Evolutionary conservation across 2,888 invertebrate species (phyloP), one percentile per base, ranked within the genome.

Genomic region (Metalampra italica): DNA sequence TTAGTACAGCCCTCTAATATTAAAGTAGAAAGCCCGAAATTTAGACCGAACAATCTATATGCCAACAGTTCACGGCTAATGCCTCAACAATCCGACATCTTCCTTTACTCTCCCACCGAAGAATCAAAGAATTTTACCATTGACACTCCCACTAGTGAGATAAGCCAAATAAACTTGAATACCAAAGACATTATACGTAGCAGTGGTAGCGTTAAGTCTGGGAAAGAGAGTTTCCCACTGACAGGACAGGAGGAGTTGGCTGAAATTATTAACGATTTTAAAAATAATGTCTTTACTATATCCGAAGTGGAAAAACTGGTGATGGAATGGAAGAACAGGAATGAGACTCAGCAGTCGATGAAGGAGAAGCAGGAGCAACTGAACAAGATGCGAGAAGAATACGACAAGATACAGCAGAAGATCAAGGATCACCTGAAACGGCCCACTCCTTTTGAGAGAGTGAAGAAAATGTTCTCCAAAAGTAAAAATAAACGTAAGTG

Each of bases 211-310:
- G 59, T 87, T 29, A 89, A 88, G 60, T 87, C 85, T 9, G 76
- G 81, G 0, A 86, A 86, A 59, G 88, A 87, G 38, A 71, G 47
- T n/a, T 79, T 66, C 52, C 85, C 86, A 1, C 64, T 83, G 4
- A 88, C 84, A 0, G 90, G 90, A 1, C 94, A 96, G 71, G 95
- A 95, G 55, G 96, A 97, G 71, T 87, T 97, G 51, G 92, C 94
- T 3, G 96, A 96, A 82, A 95, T 97, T 45, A 95, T 97, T 72
- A 95, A 94, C 68, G 96, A 96, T 67, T 96, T 96, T 68, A 96
- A 97, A 76, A 96, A 96, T 68, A 96, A 96, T 68, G 95, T 96
- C 3, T 94, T 96, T 59, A 94, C 95, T 0, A 95, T 97, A 68
- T 91, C 93, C 0, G 96, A 96, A 83, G 95, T 96, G 0, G 96